Evolutionary conservation across 2,797 vertebrate genomes (phyloP), one percentile per base, ranked within the genome.

Genomic region (Gymnopithys bicolor): DNA sequence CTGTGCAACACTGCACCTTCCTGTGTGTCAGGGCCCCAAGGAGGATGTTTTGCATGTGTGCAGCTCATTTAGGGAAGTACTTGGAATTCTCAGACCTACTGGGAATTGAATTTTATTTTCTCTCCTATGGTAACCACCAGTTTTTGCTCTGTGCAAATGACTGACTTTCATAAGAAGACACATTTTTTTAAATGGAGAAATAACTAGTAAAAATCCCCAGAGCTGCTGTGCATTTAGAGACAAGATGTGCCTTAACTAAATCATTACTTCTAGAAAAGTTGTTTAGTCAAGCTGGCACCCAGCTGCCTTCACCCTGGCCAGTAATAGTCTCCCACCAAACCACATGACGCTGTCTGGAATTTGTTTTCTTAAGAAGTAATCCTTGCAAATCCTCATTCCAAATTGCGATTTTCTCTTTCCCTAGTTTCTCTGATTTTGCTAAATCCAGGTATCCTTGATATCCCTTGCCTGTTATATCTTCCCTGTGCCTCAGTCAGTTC

Each of bases 361-460:
- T 83, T 87, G 25, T 90, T 90, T 92, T 62, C 60, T 74, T 71
- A 79, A 67, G 77, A 69, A 83, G n/a, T 75, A 93, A 90, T 77
- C 62, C 56, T 95, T 92, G 53, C 23, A 85, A 87, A 83, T 90
- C 46, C 52, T 84, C 59, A 71, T 91, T 53, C 93, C 68, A 83
- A 87, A 84, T 45, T 67, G 55, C 49, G 76, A 13, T 86, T 73
- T 89, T 82, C 14, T 73, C 28, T 86, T 70, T 49, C 45, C 18
- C n/a, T 37, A 9, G 39, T 89, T 83, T 84, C 17, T 28, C 16
- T 37, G 68, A 53, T 95, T 84, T 90, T 83, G n/a, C 32, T 84
- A 90, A 92, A 84, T 77, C 49, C 51, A 73, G 35, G 66, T 92
- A 52, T 87, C 68, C 52, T 94, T 87, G 56, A 62, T 87, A 68